Conservation (phyloP, 2,113 vertebrate genomes). For the Orycteropus afer region DNA sequence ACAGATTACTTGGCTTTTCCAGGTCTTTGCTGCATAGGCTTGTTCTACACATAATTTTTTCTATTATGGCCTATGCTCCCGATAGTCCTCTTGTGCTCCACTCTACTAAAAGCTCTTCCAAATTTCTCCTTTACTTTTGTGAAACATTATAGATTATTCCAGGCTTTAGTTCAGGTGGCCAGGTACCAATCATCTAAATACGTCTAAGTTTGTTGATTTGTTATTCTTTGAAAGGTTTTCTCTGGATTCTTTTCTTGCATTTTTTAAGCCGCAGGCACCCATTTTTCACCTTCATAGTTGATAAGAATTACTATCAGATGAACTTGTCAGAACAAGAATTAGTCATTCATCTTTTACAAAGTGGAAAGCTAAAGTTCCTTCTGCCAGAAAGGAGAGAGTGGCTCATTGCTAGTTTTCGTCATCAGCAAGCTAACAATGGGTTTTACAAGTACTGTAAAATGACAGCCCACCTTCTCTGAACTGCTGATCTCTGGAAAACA, state of each 20-base stretch:
- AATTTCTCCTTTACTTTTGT: conserved; percentile 29
- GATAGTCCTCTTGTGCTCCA: neutral
- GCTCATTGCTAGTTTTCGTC: conserved; percentile 32
- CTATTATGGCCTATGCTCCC: neutral
- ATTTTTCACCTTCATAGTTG: conserved; percentile 48
- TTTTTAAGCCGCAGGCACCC: neutral
- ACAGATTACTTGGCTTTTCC: conserved; percentile 14
- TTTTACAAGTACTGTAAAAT: conserved; percentile 8
- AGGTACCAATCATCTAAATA: neutral
- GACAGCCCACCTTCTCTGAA: neutral
- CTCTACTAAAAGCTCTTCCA: neutral
- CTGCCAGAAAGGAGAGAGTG: neutral
- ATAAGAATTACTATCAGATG: conserved; percentile 53
- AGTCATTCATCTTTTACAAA: conserved; percentile 60
- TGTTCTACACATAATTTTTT: conserved; percentile 21
- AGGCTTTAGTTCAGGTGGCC: conserved; percentile 30
- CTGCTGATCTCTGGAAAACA: conserved; percentile 28
- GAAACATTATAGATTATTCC: neutral
- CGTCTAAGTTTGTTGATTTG: conserved; percentile 20
- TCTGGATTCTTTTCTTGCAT: neutral
- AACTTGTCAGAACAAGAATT: conserved; percentile 38
- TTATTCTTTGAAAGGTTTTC: conserved; percentile 50
- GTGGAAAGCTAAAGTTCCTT: conserved; percentile 38
- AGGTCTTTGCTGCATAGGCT: neutral
- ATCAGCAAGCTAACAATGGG: neutral